Percentiles rank a stretch among this genome's conserved stretches.
phyloP scores from a whole-genome alignment of 2,113 vertebrate genomes.

The Zosterops japonicus region DNA sequence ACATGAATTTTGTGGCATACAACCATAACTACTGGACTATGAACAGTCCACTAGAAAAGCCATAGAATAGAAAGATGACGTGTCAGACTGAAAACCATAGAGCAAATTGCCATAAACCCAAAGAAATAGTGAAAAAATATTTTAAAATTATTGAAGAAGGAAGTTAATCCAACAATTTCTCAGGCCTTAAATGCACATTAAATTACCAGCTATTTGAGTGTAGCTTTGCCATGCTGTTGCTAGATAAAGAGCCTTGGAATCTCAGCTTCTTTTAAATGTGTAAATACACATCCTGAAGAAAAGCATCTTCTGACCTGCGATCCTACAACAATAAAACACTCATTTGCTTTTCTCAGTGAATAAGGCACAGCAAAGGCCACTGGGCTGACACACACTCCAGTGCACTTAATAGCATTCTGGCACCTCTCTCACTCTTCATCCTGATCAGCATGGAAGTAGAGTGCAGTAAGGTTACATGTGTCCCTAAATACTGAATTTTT shows the following conservation, averaged over 20 bases:
- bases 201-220: accelerated
- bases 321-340: not conserved
- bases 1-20: not conserved
- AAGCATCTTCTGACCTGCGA: not conserved
- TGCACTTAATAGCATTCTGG: not conserved
- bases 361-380: not conserved
- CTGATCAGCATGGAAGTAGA: not conserved
- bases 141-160: not conserved
- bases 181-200: not conserved
- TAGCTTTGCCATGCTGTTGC: not conserved
- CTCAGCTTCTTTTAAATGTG: not conserved
- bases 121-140: not conserved
- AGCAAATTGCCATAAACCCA: not conserved
- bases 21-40: not conserved
- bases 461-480: not conserved
- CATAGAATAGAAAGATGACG: not conserved
- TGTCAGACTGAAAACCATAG: not conserved
- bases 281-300: not conserved
- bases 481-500: not conserved
- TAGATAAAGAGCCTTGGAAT: not conserved
- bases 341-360: not conserved
- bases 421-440: not conserved
- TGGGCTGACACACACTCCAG: not conserved
- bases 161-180: not conserved
- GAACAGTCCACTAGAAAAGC: not conserved